Evolutionary conservation across 2,797 vertebrate genomes (phyloP).

Genomic region (Holocentrus rufus): DNA sequence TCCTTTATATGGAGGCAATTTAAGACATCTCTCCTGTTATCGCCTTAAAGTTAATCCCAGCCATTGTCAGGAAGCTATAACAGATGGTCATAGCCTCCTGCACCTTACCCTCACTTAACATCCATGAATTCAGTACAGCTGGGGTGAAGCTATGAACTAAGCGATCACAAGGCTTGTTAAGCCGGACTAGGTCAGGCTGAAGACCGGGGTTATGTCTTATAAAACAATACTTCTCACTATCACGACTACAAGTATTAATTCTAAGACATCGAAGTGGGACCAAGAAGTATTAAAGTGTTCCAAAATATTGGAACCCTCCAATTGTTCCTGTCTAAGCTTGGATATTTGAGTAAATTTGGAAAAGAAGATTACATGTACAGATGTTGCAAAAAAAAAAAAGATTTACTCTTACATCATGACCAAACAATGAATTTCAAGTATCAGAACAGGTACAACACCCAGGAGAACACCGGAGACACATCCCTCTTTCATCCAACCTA

Average conservation of each 20-base stretch:
- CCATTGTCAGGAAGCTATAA: constrained; percentile 3
- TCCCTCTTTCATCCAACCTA: background rate
- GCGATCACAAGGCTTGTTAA: background rate
- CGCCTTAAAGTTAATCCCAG: background rate
- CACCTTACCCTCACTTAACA: background rate
- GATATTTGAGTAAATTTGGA: too few species aligned
- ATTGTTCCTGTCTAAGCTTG: too few species aligned
- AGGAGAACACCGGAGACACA: background rate
- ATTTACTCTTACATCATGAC: too few species aligned
- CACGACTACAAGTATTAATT: background rate
- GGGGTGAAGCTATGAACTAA: background rate
- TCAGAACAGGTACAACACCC: too few species aligned
- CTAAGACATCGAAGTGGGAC: background rate
- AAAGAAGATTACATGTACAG: too few species aligned
- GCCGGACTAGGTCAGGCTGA: background rate
- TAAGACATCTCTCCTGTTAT: constrained; percentile 7
- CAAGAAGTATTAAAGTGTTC: background rate
- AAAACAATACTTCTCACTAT: background rate
- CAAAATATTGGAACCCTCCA: too few species aligned
- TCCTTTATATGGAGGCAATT: constrained; percentile 26
- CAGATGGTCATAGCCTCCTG: background rate
- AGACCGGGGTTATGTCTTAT: background rate
- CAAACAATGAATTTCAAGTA: too few species aligned
- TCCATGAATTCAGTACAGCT: background rate
- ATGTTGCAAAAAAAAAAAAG: too few species aligned